Conservation (phyloP, 2,888 invertebrate genomes). For the Hybos culiciformis region DNA sequence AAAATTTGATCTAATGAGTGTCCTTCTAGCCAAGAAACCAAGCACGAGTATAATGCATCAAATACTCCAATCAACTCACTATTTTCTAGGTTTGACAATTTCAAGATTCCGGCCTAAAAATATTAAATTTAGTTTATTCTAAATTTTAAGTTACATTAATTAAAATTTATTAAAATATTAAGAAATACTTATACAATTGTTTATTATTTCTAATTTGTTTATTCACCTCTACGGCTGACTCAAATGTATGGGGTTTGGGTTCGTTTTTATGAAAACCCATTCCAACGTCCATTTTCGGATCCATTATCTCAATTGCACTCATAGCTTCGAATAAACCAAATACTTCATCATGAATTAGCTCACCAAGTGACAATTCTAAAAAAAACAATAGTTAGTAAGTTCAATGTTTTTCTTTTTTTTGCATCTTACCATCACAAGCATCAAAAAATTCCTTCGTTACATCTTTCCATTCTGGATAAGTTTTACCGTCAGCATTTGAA, state of each 20-base stretch:
- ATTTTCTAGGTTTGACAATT: conserved; percentile 59
- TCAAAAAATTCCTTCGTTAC: conserved; percentile 44
- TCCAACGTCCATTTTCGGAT: conserved; percentile 99
- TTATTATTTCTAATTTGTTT: neutral
- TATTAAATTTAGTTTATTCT: neutral
- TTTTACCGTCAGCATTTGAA: conserved; percentile 19
- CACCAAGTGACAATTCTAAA: conserved; percentile 70
- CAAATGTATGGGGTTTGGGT: conserved; percentile 72
- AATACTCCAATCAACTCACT: conserved; percentile 83
- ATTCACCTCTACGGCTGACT: conserved; percentile 66
- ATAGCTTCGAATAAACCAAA: conserved; percentile 95
- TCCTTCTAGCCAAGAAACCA: conserved; percentile 96
- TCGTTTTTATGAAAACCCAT: conserved; percentile 86
- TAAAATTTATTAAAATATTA: neutral
- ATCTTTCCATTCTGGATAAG: conserved; percentile 32
- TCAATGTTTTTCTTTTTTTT: neutral
- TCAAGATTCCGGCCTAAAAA: conserved; percentile 58
- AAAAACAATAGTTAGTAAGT: neutral
- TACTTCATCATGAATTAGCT: conserved; percentile 78
- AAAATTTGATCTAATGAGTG: conserved; percentile 93
- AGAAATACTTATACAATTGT: neutral
- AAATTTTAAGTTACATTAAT: neutral
- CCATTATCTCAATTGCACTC: conserved; percentile 99
- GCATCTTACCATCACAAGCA: conserved; percentile 42
- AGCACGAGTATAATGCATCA: conserved; percentile 83